phyloP scores from a whole-genome alignment of 2,888 invertebrate species.

The Mayetiola destructor region DNA sequence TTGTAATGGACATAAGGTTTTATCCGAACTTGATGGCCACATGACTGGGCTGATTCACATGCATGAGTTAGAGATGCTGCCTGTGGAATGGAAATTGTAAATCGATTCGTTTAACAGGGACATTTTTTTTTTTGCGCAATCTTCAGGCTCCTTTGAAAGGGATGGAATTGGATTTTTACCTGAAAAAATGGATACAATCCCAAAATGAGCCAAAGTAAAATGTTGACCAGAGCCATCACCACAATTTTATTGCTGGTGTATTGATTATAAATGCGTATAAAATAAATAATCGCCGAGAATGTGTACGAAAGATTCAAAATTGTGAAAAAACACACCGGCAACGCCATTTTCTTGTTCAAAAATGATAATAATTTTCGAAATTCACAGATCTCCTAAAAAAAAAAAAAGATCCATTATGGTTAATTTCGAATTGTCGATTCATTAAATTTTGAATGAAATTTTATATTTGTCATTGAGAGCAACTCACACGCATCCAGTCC shows the following conservation, averaged over 20 bases:
- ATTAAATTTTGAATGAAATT: slow-evolving; percentile 13
- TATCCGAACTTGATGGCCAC: slow-evolving; percentile 63
- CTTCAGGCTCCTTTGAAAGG: too few relatives aligned
- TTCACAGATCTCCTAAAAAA: slow-evolving; percentile 57
- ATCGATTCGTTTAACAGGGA: not conserved
- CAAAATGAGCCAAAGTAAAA: slow-evolving; percentile 28
- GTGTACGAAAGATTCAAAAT: slow-evolving; percentile 61
- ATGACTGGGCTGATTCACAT: slow-evolving; percentile 53
- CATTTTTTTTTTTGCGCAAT: not conserved
- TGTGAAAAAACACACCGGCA: slow-evolving; percentile 62
- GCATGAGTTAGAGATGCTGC: slow-evolving; percentile 60
- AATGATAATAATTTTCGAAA: slow-evolving; percentile 62
- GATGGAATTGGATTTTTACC: too few relatives aligned
- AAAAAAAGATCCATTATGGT: not conserved
- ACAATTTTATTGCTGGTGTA: slow-evolving; percentile 35
- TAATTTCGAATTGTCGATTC: not conserved
- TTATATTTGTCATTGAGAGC: not conserved
- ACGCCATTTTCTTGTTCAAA: slow-evolving; percentile 59
- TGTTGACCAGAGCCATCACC: slow-evolving; percentile 52
- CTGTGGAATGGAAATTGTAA: slow-evolving; percentile 31
- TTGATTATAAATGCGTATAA: slow-evolving; percentile 43
- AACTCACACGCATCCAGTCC: slow-evolving; percentile 62
- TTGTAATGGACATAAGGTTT: slow-evolving; percentile 69
- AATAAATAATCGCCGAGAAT: slow-evolving; percentile 51
- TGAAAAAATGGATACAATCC: slow-evolving; percentile 22